phyloP scores from a whole-genome alignment of 2,113 vertebrate species.

The Taurulus bubalis region DNA sequence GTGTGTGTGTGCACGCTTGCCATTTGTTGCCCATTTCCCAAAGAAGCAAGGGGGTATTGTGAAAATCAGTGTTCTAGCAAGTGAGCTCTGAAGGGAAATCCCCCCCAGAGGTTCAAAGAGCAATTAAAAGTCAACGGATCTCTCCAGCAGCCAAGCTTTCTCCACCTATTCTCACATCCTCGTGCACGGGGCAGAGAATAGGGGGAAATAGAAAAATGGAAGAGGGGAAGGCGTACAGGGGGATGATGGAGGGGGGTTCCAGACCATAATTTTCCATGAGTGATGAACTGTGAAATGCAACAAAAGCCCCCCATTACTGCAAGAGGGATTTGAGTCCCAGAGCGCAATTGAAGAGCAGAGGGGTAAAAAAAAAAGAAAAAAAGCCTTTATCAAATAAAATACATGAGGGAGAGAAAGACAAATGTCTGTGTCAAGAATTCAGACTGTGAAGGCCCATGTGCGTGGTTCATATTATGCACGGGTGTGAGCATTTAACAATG shows the following conservation, averaged over 20 bases:
- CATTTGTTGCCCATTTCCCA: constrained; percentile 42
- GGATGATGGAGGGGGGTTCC: background rate
- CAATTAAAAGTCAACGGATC: constrained; percentile 80
- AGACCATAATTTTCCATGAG: constrained; percentile 72
- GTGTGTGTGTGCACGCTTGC: background rate
- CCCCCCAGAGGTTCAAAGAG: constrained; percentile 66
- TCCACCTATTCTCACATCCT: constrained; percentile 64
- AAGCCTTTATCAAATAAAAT: constrained; percentile 53
- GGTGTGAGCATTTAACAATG: constrained; percentile 40
- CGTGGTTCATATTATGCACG: constrained; percentile 43
- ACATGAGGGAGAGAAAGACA: constrained; percentile 27
- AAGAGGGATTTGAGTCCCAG: constrained; percentile 64
- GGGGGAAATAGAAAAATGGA: too few species aligned
- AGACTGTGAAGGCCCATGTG: constrained; percentile 35
- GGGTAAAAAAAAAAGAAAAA: constrained; percentile 11
- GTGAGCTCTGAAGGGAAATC: constrained; percentile 49
- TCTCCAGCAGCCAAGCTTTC: constrained; percentile 55
- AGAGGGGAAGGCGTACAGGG: constrained; percentile 1
- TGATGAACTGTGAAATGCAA: constrained; percentile 83
- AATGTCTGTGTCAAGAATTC: constrained; percentile 52
- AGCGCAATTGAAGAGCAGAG: constrained; percentile 37
- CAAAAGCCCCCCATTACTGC: constrained; percentile 74
- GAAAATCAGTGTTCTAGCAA: constrained; percentile 38
- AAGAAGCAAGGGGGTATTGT: constrained; percentile 31
- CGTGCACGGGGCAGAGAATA: too few species aligned